Base-by-base conservation (phyloP, 2,888 invertebrate genomes). In the Rhorus exstirpatorius region DNA sequence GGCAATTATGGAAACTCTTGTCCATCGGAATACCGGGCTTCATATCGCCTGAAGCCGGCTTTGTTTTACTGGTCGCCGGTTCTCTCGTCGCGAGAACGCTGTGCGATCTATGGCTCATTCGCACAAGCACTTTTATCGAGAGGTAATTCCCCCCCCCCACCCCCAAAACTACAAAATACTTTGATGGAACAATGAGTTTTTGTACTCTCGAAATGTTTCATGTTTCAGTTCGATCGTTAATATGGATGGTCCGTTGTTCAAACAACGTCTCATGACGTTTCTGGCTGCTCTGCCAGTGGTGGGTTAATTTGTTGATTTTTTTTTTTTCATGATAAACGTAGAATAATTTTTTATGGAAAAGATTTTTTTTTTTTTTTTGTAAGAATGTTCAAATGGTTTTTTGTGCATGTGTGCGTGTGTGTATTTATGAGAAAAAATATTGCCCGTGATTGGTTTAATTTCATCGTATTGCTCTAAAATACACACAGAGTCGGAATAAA, bases 31-130 rank as follows among this genome's bases (percentile, higher is more conserved):
- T 98, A 79, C 98, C 98, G 3, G 96, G 97, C 55, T 92, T 97
- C 88, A 95, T 96, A 93, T 95, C 96, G 10, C 93, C 96, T 77
- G 98, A 98, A 93, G 94, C 95, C 84, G 96, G 96, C 3, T 95
- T 96, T 83, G 94, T 97, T 90, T 83, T 95, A 10, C 92, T 97
- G 24, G 96, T 98, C 6, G 99, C 99, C 0, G 91, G 94, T 3
- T 96, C 98, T 3, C 94, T 99, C 51, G 95, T 99, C 21, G 96
- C 97, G 1, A 95, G 99, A 86, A 99, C 99, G 0, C 95, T 98
- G 86, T 99, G 99, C 90, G 99, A 99, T 93, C 95, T 99, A 70
- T 99, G 99, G 98, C 96, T 99, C 94, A 99, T 99, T 87, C 97
- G 97, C 90, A 98, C 97, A 92, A 97, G 97, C 10, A 99, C 99